A percentile compares a stretch with the other conserved stretches of the same genome.
Conservation (phyloP, 2,888 invertebrate species). For the Lochmaea capreae region DNA sequence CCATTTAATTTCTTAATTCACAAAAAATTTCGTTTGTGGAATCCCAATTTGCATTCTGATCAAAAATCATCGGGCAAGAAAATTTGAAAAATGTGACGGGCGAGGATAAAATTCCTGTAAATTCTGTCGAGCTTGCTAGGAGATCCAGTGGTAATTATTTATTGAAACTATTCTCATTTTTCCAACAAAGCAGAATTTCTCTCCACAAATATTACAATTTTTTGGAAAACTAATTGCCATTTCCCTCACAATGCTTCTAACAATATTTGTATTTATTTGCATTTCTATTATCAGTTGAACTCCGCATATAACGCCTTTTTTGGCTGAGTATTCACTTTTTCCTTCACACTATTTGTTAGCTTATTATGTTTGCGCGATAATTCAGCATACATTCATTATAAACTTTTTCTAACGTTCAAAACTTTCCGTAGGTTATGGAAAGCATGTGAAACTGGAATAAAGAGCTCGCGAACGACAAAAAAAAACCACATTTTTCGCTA, state of each 20-base stretch:
- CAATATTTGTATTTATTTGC: not conserved
- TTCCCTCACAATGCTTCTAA: not conserved
- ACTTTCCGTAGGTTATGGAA: constrained; percentile 5
- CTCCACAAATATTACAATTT: not conserved
- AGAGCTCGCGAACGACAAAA: constrained; percentile 10
- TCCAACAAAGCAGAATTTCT: too few species aligned
- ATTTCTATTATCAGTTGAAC: not conserved
- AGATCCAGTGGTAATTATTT: too few species aligned
- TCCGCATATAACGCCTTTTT: not conserved
- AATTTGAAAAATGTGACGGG: too few species aligned
- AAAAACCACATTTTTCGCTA: constrained; percentile 12
- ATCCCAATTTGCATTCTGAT: too few species aligned
- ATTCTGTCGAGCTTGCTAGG: too few species aligned
- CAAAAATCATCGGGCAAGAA: too few species aligned
- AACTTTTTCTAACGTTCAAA: constrained; percentile 12
- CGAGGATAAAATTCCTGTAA: too few species aligned
- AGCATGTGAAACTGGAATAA: constrained; percentile 17
- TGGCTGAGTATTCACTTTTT: not conserved
- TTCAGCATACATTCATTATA: not conserved
- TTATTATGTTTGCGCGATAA: constrained; percentile 12
- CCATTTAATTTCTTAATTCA: too few species aligned
- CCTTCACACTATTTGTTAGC: constrained; percentile 7
- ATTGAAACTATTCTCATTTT: too few species aligned
- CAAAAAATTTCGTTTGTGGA: too few species aligned
- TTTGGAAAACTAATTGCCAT: not conserved